phyloP scores from a whole-genome alignment of 2,797 vertebrate genomes.

The Mus spretus region DNA sequence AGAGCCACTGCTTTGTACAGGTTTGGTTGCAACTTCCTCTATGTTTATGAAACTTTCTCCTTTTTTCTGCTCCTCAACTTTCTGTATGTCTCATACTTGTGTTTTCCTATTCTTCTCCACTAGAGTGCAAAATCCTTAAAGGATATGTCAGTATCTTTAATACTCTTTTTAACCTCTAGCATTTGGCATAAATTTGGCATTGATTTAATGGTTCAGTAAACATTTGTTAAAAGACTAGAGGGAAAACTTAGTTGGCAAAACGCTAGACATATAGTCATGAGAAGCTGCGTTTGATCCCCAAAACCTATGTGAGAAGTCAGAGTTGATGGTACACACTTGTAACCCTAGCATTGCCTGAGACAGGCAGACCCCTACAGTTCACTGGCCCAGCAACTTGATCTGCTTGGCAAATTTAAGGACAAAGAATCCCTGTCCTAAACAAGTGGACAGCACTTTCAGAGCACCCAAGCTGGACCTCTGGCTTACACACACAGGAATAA shows the following conservation, averaged over 20 bases:
- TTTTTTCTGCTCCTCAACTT: not conserved
- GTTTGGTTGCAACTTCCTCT: not conserved
- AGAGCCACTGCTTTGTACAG: not conserved
- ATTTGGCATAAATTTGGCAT: not conserved
- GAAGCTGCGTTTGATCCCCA: not conserved
- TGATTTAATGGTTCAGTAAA: slow-evolving; percentile 1
- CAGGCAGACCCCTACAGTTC: not conserved
- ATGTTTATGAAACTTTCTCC: not conserved
- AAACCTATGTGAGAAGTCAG: not conserved
- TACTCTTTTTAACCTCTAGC: not conserved
- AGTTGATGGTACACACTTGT: not conserved
- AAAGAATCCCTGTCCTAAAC: not conserved
- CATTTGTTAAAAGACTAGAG: not conserved
- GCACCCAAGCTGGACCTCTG: not conserved
- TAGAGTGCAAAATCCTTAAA: slow-evolving; percentile 30
- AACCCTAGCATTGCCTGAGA: not conserved
- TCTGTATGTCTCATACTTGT: not conserved
- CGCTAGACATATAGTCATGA: not conserved
- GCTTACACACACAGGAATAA: not conserved
- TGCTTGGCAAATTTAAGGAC: not conserved
- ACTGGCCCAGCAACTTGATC: not conserved
- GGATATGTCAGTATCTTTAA: not conserved
- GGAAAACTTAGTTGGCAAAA: not conserved
- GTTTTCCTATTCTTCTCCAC: not conserved
- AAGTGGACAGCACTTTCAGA: not conserved